phyloP scores from a whole-genome alignment of 2,113 vertebrate genomes.

The Anolis carolinensis region DNA sequence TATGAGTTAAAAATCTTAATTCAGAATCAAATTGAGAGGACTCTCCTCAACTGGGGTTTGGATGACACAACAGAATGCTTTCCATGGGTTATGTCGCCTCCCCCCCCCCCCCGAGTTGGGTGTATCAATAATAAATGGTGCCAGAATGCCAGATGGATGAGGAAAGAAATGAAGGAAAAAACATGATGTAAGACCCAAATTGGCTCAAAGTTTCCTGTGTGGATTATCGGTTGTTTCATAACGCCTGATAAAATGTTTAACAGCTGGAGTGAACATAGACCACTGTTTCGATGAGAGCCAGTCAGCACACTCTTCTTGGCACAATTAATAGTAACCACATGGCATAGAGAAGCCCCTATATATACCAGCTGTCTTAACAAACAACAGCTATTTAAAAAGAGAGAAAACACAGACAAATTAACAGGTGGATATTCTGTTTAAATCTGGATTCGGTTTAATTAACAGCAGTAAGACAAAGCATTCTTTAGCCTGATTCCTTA shows the following conservation, averaged over 20 bases:
- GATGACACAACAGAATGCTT: constrained; percentile 5
- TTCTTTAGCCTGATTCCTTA: not conserved
- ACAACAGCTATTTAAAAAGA: not conserved
- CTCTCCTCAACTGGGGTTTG: not conserved
- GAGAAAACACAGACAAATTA: not conserved
- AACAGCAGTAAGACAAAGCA: not conserved
- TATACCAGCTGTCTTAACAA: constrained; percentile 25
- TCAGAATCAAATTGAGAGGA: not conserved
- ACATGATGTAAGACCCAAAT: not conserved
- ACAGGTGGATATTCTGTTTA: not conserved
- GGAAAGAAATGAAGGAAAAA: not conserved
- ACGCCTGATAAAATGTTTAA: constrained; percentile 9
- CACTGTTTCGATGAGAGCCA: not conserved
- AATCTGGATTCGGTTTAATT: not conserved
- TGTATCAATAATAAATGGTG: not conserved
- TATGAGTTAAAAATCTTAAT: not conserved
- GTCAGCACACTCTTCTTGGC: not conserved
- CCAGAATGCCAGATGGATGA: not conserved
- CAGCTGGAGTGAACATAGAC: not conserved
- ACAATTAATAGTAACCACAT: not conserved
- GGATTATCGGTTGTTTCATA: not conserved
- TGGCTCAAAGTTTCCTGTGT: not conserved
- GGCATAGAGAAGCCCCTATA: constrained; percentile 1
- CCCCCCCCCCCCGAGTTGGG: not conserved
- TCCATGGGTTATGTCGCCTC: not conserved